These are phyloP conservation scores for Eupsilia transversa DNA, from an alignment of 2,888 invertebrate genomes.

Conservation along the genomic window DNA sequence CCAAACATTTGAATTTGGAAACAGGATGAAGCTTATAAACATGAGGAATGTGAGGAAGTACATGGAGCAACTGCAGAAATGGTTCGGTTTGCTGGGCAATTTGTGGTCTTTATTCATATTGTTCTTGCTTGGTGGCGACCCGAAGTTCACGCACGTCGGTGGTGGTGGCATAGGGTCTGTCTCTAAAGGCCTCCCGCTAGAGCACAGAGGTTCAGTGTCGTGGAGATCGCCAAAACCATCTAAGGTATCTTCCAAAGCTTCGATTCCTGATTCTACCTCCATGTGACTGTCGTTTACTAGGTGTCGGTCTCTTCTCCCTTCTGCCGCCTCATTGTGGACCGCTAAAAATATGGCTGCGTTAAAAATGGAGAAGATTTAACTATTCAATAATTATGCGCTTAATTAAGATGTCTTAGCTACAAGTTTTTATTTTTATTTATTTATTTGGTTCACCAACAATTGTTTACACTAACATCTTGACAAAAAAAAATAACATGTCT, in stretches of 20 bases:
- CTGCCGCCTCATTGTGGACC: constrained; percentile 79
- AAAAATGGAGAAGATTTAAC: constrained; percentile 14
- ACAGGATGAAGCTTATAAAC: constrained; percentile 79
- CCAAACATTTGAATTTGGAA: constrained; percentile 84
- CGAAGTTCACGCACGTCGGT: constrained; percentile 72
- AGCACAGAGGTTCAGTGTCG: constrained; percentile 65
- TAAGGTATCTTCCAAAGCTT: constrained; percentile 87
- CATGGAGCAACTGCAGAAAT: constrained; percentile 82
- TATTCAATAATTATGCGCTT: not conserved
- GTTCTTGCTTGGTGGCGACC: constrained; percentile 80
- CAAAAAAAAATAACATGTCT: too few species aligned
- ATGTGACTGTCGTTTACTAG: constrained; percentile 74
- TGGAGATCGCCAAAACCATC: constrained; percentile 81
- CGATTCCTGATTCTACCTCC: constrained; percentile 89
- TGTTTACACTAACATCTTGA: too few species aligned
- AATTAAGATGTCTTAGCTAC: too few species aligned
- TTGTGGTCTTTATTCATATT: constrained; percentile 68
- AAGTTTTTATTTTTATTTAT: too few species aligned
- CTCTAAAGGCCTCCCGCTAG: constrained; percentile 68
- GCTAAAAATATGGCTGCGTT: constrained; percentile 43
- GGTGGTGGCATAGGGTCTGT: constrained; percentile 61
- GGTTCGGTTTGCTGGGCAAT: constrained; percentile 69
- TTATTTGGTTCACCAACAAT: too few species aligned
- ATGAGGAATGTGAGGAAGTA: constrained; percentile 83
- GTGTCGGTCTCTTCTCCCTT: constrained; percentile 77